Base-by-base conservation (phyloP, 2,113 vertebrate genomes). In the Ochotona princeps region DNA sequence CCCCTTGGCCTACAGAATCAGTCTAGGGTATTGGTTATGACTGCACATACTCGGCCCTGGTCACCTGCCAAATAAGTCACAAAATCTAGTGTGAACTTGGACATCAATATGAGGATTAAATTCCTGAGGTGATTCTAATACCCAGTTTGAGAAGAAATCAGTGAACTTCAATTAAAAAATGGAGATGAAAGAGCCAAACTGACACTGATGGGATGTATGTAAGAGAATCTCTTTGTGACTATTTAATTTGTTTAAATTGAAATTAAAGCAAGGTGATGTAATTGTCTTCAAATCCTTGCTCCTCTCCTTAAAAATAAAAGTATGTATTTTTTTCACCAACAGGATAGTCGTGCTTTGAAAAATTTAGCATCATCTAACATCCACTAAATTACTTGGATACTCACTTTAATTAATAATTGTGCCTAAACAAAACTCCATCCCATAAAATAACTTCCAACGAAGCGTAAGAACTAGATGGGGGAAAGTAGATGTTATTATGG, bases 381-480 rank as follows among this genome's bases (percentile, higher is more conserved):
- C 83, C 93, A 95, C 73, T 95, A 91, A 93, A 47, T 63, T 91
- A 90, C 95, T 30, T 92, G 38, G 47, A 66, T 32, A 66, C 0
- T 26, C 47, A 74, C 9, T 95, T 95, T 73, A 94, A 83, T 95
- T 84, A 94, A 49, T 32, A 70, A 51, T 76, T n/a, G 21, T 93
- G 61, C 57, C 15, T 92, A 97, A 97, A 97, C 83, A 92, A 97
- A 66, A 79, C 35, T 28, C 1, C 44, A 2, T 61, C 66, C 63
- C 28, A 78, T 89, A 91, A 96, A 97, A 93, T 66, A 90, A 78
- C 1, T 87, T 88, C 93, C 90, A 80, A 94, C 82, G 95, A 75
- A 97, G 87, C 72, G 67, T 21, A 54, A 78, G 21, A 83, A 93
- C 74, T 92, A 92, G 75, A 44, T 93, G 73, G 44, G 61, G 89